A percentile compares a stretch with the other conserved stretches of the same genome.
phyloP scores from a whole-genome alignment of 2,888 invertebrate genomes.

The Heliconius erato region DNA sequence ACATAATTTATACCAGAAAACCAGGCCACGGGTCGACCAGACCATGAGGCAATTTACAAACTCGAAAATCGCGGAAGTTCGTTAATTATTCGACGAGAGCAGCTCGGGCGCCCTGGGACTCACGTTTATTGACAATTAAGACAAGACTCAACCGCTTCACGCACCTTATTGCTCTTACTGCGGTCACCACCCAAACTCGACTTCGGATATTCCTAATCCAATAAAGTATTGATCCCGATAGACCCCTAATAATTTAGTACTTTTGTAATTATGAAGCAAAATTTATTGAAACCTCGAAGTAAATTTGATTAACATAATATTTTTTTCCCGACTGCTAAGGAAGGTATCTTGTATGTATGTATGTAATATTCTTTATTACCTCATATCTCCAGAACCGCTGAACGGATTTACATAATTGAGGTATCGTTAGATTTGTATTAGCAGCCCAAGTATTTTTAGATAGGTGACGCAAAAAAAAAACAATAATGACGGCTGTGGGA shows the following conservation, averaged over 20 bases:
- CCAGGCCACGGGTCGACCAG: constrained; percentile 77
- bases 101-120: constrained; percentile 73
- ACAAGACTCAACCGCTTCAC: constrained; percentile 70
- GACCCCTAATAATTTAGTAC: constrained; percentile 30
- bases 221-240: constrained; percentile 63
- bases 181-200: constrained; percentile 60
- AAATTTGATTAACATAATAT: neutral
- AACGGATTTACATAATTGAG: too few species aligned
- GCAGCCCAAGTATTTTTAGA: too few species aligned
- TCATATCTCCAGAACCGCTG: too few species aligned
- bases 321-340: neutral
- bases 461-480: too few species aligned
- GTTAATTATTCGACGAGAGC: constrained; percentile 84
- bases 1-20: constrained; percentile 83
- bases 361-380: too few species aligned
- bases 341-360: too few species aligned
- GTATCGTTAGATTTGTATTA: too few species aligned
- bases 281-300: neutral
- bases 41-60: constrained; percentile 73
- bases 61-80: constrained; percentile 86
- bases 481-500: too few species aligned
- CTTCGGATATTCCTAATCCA: constrained; percentile 67
- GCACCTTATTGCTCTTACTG: constrained; percentile 75
- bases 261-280: constrained; percentile 8
- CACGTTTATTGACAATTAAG: constrained; percentile 85